Conservation (phyloP, 1,140 invertebrate genomes). For the Megalonaias nervosa region DNA sequence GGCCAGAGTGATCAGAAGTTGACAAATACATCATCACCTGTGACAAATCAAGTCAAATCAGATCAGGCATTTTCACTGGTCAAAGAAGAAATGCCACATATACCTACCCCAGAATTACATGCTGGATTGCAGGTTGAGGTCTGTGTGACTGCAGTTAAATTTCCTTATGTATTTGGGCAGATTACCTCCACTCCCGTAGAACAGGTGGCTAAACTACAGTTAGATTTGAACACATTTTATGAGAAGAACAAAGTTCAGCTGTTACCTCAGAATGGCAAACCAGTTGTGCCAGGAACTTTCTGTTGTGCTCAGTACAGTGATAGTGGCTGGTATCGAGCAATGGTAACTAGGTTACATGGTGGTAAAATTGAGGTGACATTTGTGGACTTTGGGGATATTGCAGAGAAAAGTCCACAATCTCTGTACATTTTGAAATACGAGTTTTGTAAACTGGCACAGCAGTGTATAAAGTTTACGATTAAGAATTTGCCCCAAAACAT, state of each 20-base stretch:
- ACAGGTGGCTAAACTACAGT: slow-evolving; percentile 38
- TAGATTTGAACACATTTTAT: slow-evolving; percentile 34
- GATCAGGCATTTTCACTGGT: not conserved
- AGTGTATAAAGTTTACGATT: slow-evolving; percentile 43
- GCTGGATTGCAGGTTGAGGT: slow-evolving; percentile 28
- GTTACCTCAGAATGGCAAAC: not conserved
- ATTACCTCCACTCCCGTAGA: slow-evolving; percentile 37
- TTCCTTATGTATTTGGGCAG: slow-evolving; percentile 41
- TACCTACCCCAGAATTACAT: slow-evolving; percentile 18
- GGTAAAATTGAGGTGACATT: slow-evolving; percentile 81
- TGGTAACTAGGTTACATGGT: slow-evolving; percentile 74
- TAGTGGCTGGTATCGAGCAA: slow-evolving; percentile 84
- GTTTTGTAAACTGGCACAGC: slow-evolving; percentile 37
- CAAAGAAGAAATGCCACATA: slow-evolving; percentile 13
- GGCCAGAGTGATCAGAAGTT: not conserved
- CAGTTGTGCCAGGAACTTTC: slow-evolving; percentile 24
- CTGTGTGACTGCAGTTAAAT: slow-evolving; percentile 43
- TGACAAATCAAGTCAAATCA: not conserved
- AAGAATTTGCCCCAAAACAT: slow-evolving; percentile 18
- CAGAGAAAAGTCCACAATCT: slow-evolving; percentile 6
- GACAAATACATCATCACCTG: not conserved
- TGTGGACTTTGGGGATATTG: slow-evolving; percentile 80
- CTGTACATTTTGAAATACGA: slow-evolving; percentile 31
- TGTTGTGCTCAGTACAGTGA: slow-evolving; percentile 80
- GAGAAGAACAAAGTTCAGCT: slow-evolving; percentile 20